These are phyloP conservation scores for Chironomus striatipennis DNA, from an alignment of 1,140 invertebrate species.

Conservation along the genomic window DNA sequence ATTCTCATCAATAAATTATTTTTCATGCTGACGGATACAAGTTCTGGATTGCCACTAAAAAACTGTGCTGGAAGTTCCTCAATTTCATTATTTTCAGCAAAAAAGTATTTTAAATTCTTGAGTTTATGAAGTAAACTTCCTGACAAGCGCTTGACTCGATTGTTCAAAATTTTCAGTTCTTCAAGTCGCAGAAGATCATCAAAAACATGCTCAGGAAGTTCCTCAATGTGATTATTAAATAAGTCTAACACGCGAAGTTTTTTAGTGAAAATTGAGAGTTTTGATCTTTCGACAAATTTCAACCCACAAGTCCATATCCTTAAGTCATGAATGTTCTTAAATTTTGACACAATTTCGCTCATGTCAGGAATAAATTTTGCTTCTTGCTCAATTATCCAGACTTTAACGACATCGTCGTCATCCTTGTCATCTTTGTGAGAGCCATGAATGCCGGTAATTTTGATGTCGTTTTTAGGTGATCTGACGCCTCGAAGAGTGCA, in stretches of 20 bases:
- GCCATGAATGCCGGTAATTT: neutral
- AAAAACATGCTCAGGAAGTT: neutral
- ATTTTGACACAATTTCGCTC: neutral
- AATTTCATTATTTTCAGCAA: slow-evolving; percentile 14
- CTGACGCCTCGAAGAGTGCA: neutral
- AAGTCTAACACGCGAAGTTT: neutral
- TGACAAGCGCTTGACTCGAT: neutral
- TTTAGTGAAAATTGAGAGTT: neutral
- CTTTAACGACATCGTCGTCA: neutral
- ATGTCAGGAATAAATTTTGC: neutral
- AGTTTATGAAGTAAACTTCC: neutral
- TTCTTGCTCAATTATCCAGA: neutral
- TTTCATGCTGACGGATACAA: neutral
- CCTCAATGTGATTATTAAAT: neutral
- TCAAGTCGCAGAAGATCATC: neutral
- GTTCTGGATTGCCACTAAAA: neutral
- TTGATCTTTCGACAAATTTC: neutral
- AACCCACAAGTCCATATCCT: neutral
- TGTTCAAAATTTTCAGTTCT: neutral
- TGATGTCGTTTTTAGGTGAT: neutral
- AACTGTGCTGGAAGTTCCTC: neutral
- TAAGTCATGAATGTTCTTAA: neutral
- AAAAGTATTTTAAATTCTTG: neutral
- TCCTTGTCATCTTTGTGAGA: neutral
- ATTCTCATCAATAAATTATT: neutral